Base-by-base conservation (phyloP, 2,888 invertebrate genomes). In the Dilophus febrilis region DNA sequence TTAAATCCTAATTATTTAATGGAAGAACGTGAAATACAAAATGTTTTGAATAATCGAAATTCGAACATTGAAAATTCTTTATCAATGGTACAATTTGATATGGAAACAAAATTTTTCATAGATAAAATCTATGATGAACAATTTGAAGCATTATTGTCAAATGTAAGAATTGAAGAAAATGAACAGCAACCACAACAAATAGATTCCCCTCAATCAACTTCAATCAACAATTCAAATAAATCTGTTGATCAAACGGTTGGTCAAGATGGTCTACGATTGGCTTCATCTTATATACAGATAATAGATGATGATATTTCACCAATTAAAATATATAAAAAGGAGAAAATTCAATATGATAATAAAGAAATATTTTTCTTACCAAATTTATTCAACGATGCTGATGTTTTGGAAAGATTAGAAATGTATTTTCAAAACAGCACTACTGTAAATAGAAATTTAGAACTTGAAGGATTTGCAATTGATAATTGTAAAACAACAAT, bases 201-300 rank as follows among this genome's bases (percentile, higher is more conserved):
- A 8, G 29, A 18, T 17, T 34, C 33, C 33, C 18, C 17, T 22
- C 5, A 31, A 34, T 14, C 36, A 27, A 26, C 30, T 13, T 13
- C 35, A 19, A n/a, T n/a, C n/a, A n/a, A n/a, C 11, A 18, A 19
- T 31, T 36, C 39, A 10, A 29, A 28, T 1, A 36, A 40, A 36
- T 40, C 36, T 6, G 40, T 32, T 14, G 13, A 26, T 26, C 14
- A 22, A 26, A 12, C 13, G 13, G 26, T 26, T 4, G 6, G 17
- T 17, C 10, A 2, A 18, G 18, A 35, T 22, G 40, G 29, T 13
- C 33, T 48, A 22, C 40, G 50, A 22, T 45, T 52, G 8, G 53
- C 51, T 0, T 53, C 54, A 1, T 56, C 56, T 1, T 61, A 55
- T 31, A 49, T 63, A 35, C 50, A 56, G 47, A 53, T 61, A n/a